These are phyloP conservation scores for Sus scrofa DNA, from an alignment of 2,113 vertebrate species.

Conservation along the genomic window DNA sequence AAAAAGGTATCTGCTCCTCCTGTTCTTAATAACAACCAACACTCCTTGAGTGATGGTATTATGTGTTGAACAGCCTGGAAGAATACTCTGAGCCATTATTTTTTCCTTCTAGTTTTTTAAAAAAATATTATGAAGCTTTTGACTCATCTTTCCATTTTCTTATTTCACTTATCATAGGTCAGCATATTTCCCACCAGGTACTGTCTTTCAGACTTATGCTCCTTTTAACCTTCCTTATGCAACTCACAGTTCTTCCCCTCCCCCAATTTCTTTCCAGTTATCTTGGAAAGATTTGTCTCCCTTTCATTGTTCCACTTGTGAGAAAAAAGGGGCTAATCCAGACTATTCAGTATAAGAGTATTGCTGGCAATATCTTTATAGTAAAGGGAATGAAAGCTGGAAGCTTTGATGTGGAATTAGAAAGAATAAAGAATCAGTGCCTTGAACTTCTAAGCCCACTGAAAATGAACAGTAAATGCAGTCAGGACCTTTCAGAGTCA, in stretches of 20 bases:
- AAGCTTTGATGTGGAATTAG: slow-evolving; percentile 73
- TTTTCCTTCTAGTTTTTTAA: neutral
- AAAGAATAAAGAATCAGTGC: slow-evolving; percentile 23
- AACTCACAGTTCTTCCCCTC: neutral
- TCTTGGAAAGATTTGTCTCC: slow-evolving; percentile 38
- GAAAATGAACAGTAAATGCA: slow-evolving; percentile 47
- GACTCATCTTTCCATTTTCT: neutral
- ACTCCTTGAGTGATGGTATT: neutral
- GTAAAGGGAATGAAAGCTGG: neutral
- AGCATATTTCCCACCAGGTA: neutral
- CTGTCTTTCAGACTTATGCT: neutral
- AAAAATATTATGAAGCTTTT: neutral
- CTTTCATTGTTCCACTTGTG: slow-evolving; percentile 17
- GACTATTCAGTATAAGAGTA: neutral
- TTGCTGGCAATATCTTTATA: slow-evolving; percentile 5
- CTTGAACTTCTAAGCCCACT: neutral
- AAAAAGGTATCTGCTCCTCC: neutral
- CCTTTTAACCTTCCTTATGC: neutral
- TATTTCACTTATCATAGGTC: neutral
- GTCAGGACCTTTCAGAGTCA: neutral
- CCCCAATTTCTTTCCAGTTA: neutral
- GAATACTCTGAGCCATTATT: neutral
- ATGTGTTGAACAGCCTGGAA: neutral
- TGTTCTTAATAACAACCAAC: neutral
- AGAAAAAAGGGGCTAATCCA: slow-evolving; percentile 3